phyloP scores from a whole-genome alignment of 2,113 vertebrate species.

The Sphaerodactylus townsendi region DNA sequence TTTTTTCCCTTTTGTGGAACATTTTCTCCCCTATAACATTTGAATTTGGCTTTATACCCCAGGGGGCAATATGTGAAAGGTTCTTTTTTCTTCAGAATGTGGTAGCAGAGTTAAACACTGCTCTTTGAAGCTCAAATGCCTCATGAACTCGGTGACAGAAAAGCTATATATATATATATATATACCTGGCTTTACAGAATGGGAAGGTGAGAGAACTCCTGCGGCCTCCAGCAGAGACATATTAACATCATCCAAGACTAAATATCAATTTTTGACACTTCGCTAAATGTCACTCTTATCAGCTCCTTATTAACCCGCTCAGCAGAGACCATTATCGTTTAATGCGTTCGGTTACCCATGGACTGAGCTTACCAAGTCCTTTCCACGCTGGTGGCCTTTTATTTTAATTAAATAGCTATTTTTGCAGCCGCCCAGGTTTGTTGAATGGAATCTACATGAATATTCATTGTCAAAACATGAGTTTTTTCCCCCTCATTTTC shows the following conservation, averaged over 20 bases:
- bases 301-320: conserved; percentile 28
- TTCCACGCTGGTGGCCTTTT: conserved; percentile 25
- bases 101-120: neutral
- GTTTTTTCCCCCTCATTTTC: conserved; percentile 40
- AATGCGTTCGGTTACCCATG: conserved; percentile 14
- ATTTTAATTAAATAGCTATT: neutral
- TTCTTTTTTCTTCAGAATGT: too few relatives aligned
- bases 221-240: neutral
- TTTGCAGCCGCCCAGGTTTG: neutral
- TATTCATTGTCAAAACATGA: conserved; percentile 40
- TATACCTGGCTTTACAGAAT: neutral
- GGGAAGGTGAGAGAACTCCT: neutral
- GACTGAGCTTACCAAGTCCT: conserved; percentile 23
- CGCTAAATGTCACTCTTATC: conserved; percentile 22
- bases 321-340: conserved; percentile 29
- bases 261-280: conserved; percentile 10
- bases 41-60: too few relatives aligned
- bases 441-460: conserved; percentile 46
- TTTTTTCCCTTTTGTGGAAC: too few relatives aligned
- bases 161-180: neutral
- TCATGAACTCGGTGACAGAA: neutral
- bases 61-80: too few relatives aligned
- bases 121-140: neutral
- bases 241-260: neutral
- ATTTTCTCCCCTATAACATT: too few relatives aligned